phyloP scores from a whole-genome alignment of 2,888 invertebrate species.

The Prosapia bicincta region DNA sequence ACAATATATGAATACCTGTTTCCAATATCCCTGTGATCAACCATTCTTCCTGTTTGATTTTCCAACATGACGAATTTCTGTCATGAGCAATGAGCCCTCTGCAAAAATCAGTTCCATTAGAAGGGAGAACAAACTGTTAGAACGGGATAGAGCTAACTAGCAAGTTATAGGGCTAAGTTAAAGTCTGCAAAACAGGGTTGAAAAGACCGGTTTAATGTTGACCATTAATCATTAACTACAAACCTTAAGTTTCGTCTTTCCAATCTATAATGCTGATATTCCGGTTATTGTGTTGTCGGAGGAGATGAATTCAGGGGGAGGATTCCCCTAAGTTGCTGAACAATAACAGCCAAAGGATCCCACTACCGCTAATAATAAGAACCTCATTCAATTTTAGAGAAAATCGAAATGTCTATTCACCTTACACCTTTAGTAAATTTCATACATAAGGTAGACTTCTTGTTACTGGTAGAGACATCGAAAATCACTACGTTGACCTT shows the following conservation, averaged over 20 bases:
- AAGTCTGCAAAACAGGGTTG: slow-evolving; percentile 19
- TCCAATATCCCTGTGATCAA: neutral
- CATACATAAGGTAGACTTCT: neutral
- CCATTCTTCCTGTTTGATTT: slow-evolving; percentile 2
- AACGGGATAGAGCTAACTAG: neutral
- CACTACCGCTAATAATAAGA: neutral
- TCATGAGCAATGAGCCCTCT: neutral
- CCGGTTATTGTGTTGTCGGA: slow-evolving; percentile 27
- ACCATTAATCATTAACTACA: slow-evolving; percentile 34
- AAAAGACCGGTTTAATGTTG: slow-evolving; percentile 33
- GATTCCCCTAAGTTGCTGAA: slow-evolving; percentile 23
- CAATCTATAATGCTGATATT: slow-evolving; percentile 31
- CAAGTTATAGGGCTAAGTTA: slow-evolving; percentile 12
- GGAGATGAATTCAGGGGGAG: slow-evolving; percentile 27
- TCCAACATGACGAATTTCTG: slow-evolving; percentile 2
- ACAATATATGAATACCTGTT: no score
- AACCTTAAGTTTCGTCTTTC: slow-evolving; percentile 30
- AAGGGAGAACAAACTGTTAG: neutral
- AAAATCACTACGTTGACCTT: neutral
- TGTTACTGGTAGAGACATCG: neutral
- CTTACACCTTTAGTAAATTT: neutral
- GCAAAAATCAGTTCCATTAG: slow-evolving; percentile 2
- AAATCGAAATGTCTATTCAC: no score
- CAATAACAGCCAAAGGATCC: slow-evolving; percentile 2
- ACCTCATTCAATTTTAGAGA: no score